Base-by-base conservation (phyloP, 1,140 invertebrate genomes). In the Bactericera cockerelli region DNA sequence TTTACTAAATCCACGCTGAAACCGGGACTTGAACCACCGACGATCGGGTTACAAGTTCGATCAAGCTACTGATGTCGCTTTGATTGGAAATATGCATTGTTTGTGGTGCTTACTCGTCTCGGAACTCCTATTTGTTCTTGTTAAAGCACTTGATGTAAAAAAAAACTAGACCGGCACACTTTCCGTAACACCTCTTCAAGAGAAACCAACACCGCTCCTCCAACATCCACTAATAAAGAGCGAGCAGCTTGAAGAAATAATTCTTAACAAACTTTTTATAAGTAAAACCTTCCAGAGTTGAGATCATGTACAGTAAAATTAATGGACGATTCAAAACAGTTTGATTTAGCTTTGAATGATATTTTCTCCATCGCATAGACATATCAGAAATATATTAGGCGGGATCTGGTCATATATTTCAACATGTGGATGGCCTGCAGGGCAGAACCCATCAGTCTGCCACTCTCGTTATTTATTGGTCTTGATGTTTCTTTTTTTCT, bases 371-470 rank as follows among this genome's bases (percentile, higher is more conserved):
- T 49, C n/a, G n/a, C 42, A 49, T 49, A 49, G 42, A 49, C 42
- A 49, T 49, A 49, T 49, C 42, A 49, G 42, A 49, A 49, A 49
- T 49, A 22, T 49, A 49, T 49, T 49, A 49, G 42, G 42, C 42
- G 42, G 42, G 42, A 49, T 49, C 42, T 4, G 22, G 22, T 16
- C 42, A 49, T 49, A 49, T 49, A 49, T 49, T 49, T 49, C 42
- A 49, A 49, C 42, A 49, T 49, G n/a, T 49, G n/a, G 22, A 49
- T 49, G 22, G 4, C 42, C 42, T 8, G 28, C 4, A 8, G 42
- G 42, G 42, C 42, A 4, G 19, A 49, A 49, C 42, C 42, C 42
- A 49, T 49, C 42, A 49, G 8, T 49, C 42, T 49, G 42, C 42
- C 42, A 49, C 19, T 49, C 22, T 16, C 19, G 42, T 49, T 49